Conservation (phyloP, 1,140 invertebrate genomes). For the Antheraea mylitta region DNA sequence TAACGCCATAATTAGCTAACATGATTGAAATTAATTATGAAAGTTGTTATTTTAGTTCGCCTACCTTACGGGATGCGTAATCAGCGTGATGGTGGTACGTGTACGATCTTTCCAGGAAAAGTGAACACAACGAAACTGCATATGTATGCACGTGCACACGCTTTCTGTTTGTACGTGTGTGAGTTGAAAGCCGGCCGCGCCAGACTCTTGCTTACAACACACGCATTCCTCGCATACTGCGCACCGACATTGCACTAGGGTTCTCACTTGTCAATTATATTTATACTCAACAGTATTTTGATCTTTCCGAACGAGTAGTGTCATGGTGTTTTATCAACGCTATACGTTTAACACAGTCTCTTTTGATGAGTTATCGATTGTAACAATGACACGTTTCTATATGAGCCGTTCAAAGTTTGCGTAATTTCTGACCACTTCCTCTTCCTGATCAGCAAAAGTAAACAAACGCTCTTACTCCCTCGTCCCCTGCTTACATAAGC, state of each 20-base stretch:
- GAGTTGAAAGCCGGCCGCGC: neutral
- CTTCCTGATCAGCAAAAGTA: too few species aligned
- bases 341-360: too few species aligned
- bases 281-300: neutral
- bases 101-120: neutral
- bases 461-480: too few species aligned
- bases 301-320: neutral
- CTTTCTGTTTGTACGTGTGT: neutral
- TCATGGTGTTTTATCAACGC: neutral
- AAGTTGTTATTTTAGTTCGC: neutral
- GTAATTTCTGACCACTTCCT: too few species aligned
- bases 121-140: constrained; percentile 2
- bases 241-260: neutral
- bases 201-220: neutral
- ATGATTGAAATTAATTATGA: neutral
- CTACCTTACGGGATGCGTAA: neutral
- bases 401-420: too few species aligned
- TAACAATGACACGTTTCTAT: too few species aligned
- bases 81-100: neutral
- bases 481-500: too few species aligned
- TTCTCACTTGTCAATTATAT: neutral
- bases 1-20: neutral
- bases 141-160: neutral
- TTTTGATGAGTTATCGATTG: too few species aligned
- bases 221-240: neutral